These are phyloP conservation scores for Xiphorhynchus elegans DNA, from an alignment of 2,113 vertebrate genomes.

Conservation along the genomic window DNA sequence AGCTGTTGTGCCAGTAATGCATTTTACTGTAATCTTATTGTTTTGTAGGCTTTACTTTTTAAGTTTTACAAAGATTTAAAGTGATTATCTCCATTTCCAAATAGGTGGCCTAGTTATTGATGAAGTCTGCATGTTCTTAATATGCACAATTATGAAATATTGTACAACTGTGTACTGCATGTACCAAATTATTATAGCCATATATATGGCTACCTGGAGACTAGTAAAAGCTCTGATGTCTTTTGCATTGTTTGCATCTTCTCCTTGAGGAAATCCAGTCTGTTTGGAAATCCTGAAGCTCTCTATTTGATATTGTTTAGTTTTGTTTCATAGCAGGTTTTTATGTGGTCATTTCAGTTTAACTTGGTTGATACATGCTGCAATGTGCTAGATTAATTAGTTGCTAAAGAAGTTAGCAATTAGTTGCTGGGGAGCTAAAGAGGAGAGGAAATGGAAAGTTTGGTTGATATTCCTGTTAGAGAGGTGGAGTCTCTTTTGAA, in stretches of 20 bases:
- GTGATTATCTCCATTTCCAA: neutral
- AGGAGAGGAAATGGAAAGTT: neutral
- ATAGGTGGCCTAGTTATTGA: neutral
- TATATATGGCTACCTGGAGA: neutral
- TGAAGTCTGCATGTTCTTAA: neutral
- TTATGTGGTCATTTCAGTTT: neutral
- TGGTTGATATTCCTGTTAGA: neutral
- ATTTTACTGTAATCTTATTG: neutral
- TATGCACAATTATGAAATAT: neutral
- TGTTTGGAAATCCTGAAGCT: neutral
- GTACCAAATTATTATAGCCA: neutral
- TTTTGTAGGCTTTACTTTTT: neutral
- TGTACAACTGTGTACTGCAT: rapidly evolving
- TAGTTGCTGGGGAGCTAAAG: neutral
- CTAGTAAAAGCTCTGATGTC: neutral
- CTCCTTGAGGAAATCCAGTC: neutral
- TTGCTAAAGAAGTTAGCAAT: neutral
- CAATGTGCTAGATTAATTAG: neutral
- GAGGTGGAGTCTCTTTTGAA: neutral
- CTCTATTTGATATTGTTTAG: neutral
- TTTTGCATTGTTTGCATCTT: neutral
- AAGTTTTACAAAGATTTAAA: neutral
- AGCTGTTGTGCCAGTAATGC: neutral
- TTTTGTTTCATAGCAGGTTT: neutral
- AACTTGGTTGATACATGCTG: neutral